Base-by-base conservation (phyloP, 2,797 vertebrate species). In the Anisognathus igniventris region DNA sequence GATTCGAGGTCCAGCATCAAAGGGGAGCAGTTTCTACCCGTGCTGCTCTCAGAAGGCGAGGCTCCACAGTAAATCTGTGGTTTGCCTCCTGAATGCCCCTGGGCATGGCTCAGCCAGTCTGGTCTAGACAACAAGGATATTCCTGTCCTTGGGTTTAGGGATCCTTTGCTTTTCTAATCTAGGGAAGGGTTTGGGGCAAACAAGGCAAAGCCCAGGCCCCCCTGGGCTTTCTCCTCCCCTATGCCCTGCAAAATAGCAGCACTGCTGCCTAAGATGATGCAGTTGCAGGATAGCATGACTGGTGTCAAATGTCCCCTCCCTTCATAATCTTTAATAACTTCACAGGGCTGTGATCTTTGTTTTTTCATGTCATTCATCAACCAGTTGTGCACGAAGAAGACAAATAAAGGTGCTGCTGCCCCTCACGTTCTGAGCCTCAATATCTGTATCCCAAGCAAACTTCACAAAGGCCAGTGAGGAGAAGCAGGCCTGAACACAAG, bases 1-100 rank as follows among this genome's bases (percentile, higher is more conserved):
- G 75, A 53, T 81, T 82, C 40, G 30, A 86, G 54, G 76, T 82
- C 79, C 78, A 67, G 12, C 84, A 91, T 86, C 82, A 88, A 90
- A 96, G 74, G 10, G 37, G 28, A 85, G 23, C 45, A 37, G 33
- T 56, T 88, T 37, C 77, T 80, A 45, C 60, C 64, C 31, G 8
- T 60, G 23, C 35, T 21, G 60, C 45, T 73, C 81, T 66, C 39
- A 28, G 30, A 48, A 70, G 2, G 0, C 0, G 0, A 73, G 48
- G 68, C 27, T 86, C 57, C 78, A 30, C 37, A 54, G 35, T 14
- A 40, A 4, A 79, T 48, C 47, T 73, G 77, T 87, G 80, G 60
- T 50, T n/a, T 60, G 44, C 37, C 33, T 85, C 51, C 33, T 73
- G 48, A 92, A 95, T 94, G 71, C 31, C 48, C 81, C 67, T 37